phyloP scores from a whole-genome alignment of 1,140 invertebrate genomes.

The Euura lappo region DNA sequence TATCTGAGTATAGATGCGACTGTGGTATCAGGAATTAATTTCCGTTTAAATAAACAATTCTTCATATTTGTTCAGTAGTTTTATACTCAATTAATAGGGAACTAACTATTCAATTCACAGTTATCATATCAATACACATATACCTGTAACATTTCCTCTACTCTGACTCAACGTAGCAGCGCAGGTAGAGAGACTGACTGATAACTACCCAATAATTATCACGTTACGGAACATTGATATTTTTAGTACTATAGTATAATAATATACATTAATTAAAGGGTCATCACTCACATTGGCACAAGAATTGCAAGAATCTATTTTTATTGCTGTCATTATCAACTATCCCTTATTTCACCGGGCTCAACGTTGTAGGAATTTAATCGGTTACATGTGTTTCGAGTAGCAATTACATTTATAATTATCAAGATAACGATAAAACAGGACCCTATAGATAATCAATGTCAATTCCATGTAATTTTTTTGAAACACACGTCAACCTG shows the following conservation, averaged over 20 bases:
- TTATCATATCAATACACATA: no score
- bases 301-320: neutral
- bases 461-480: neutral
- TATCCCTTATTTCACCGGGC: neutral
- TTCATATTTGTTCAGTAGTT: no score
- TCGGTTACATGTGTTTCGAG: neutral
- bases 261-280: neutral
- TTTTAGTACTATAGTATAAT: neutral
- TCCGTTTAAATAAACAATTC: constrained; percentile 13
- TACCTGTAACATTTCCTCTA: neutral
- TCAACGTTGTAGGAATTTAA: neutral
- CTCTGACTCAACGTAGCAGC: neutral
- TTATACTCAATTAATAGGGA: neutral
- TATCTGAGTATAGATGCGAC: neutral
- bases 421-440: neutral
- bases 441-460: neutral
- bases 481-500: neutral
- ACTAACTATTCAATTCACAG: neutral
- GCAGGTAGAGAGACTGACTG: neutral
- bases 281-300: neutral
- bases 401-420: neutral
- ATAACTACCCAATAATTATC: neutral
- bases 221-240: constrained; percentile 1
- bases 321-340: neutral
- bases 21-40: constrained; percentile 8